Evolutionary conservation across 2,888 invertebrate genomes (phyloP).

Genomic region (Apodemia zela): DNA sequence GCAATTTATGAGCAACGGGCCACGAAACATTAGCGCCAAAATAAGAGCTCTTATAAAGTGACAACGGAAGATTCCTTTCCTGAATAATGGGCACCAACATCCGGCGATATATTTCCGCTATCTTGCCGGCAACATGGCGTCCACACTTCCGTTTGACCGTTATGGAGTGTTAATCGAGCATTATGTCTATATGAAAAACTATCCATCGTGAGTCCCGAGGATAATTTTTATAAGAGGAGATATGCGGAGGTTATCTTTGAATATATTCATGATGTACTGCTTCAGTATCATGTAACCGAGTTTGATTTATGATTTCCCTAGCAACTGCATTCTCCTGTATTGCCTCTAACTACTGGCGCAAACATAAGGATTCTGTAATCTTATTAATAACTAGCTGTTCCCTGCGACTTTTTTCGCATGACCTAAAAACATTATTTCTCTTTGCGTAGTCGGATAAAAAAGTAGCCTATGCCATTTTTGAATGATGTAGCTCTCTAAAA

Average conservation of each 20-base stretch:
- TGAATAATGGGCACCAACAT: constrained; percentile 73
- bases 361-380: no score
- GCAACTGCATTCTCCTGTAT: not conserved
- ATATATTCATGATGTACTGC: constrained; percentile 12
- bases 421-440: no score
- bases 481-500: no score
- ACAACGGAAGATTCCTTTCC: constrained; percentile 69
- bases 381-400: no score
- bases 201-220: constrained; percentile 45
- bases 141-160: constrained; percentile 72
- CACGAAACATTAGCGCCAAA: constrained; percentile 34
- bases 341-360: no score
- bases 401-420: no score
- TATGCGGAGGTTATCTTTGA: constrained; percentile 14
- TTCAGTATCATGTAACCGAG: not conserved
- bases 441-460: no score
- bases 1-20: not conserved
- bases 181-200: constrained; percentile 75
- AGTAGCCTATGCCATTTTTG: no score
- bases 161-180: constrained; percentile 78
- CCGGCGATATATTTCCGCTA: constrained; percentile 79
- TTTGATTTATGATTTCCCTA: not conserved
- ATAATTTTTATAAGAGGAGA: constrained; percentile 44
- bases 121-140: constrained; percentile 70
- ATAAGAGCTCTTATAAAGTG: constrained; percentile 67